These are phyloP conservation scores for Cerastis leucographa DNA, from an alignment of 2,888 invertebrate genomes.

Conservation along the genomic window DNA sequence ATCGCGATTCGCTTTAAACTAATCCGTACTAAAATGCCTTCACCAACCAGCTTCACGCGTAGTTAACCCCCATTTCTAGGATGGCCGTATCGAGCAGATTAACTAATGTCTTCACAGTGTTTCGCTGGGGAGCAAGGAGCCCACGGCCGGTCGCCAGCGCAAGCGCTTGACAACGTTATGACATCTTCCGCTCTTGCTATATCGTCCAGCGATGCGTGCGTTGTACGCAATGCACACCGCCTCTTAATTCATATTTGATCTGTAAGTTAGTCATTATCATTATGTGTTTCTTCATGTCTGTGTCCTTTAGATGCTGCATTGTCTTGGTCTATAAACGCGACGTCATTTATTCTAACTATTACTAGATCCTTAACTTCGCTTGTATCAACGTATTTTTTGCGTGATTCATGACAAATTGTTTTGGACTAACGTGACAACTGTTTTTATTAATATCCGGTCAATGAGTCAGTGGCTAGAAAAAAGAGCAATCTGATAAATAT, in stretches of 20 bases:
- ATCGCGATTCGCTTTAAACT: constrained; percentile 19
- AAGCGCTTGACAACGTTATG: constrained; percentile 72
- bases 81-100: constrained; percentile 52
- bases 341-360: constrained; percentile 26
- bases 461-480: constrained; percentile 40
- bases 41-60: constrained; percentile 57
- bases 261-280: constrained; percentile 61
- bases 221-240: constrained; percentile 62
- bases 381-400: constrained; percentile 31
- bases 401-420: constrained; percentile 43
- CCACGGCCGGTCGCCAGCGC: constrained; percentile 74
- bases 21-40: constrained; percentile 41
- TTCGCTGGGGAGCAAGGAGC: constrained; percentile 72
- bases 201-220: constrained; percentile 70
- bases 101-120: constrained; percentile 64
- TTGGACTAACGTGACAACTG: constrained; percentile 31
- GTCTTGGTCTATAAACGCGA: constrained; percentile 48
- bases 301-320: constrained; percentile 51
- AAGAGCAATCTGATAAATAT: constrained; percentile 27
- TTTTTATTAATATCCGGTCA: constrained; percentile 47
- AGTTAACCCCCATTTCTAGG: constrained; percentile 59
- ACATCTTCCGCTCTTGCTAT: constrained; percentile 77
- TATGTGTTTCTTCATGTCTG: constrained; percentile 57
- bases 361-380: constrained; percentile 25
- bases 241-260: constrained; percentile 68